Percentiles rank a stretch among this genome's conserved stretches.
Conservation (phyloP, 2,888 invertebrate species). For the Onthophagus sagittarius region DNA sequence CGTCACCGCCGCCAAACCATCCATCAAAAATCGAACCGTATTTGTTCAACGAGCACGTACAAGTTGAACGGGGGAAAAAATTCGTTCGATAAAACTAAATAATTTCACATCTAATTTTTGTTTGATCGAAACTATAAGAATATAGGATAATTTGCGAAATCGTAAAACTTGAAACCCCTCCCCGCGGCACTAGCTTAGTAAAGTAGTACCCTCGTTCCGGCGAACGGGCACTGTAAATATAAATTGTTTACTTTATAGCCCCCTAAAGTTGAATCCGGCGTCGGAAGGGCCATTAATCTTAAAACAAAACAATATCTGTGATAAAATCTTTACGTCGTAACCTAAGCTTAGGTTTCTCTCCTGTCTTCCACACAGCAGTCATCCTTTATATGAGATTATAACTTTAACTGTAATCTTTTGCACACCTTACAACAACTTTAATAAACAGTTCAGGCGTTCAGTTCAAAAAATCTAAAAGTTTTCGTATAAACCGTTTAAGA, state of each 20-base stretch:
- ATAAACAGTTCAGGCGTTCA: no score
- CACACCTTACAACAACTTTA: no score
- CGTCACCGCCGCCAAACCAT: neutral
- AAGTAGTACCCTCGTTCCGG: neutral
- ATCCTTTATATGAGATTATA: neutral
- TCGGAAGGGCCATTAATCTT: conserved; percentile 10
- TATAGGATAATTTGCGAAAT: neutral
- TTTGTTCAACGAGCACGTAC: neutral
- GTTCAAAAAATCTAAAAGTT: no score
- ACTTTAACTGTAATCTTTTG: no score
- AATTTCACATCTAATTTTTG: neutral
- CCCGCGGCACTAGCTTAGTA: neutral
- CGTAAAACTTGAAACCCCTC: neutral
- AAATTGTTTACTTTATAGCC: conserved; percentile 13
- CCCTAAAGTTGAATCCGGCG: conserved; percentile 10
- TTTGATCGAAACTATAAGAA: neutral
- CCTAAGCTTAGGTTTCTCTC: neutral
- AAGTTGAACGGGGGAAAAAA: neutral
- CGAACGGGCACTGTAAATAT: conserved; percentile 3
- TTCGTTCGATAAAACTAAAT: neutral
- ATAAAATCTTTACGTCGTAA: conserved; percentile 11
- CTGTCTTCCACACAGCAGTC: neutral
- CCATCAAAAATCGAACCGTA: neutral
- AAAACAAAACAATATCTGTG: conserved; percentile 12
- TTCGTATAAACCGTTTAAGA: neutral